phyloP scores from a whole-genome alignment of 2,113 vertebrate species.

The Lepus americanus region DNA sequence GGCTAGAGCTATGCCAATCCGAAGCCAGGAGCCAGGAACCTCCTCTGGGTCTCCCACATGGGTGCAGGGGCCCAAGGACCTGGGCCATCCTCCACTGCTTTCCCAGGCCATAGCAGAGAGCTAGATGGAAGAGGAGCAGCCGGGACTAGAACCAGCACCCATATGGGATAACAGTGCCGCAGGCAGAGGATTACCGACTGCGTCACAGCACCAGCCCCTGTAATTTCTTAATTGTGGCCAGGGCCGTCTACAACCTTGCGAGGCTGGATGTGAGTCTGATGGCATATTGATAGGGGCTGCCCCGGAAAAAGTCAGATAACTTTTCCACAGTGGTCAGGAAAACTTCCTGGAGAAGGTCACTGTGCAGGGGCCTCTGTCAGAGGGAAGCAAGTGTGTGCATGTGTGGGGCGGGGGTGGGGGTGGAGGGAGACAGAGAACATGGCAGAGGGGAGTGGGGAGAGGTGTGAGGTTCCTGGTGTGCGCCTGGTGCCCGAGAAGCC shows the following conservation, averaged over 20 bases:
- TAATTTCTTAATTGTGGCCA: neutral
- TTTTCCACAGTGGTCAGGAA: slow-evolving; percentile 1
- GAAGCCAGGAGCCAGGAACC: too few species aligned
- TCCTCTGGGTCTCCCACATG: too few species aligned
- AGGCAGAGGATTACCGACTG: too few species aligned
- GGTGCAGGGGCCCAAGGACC: too few species aligned
- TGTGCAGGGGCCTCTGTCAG: neutral
- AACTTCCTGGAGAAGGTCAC: neutral
- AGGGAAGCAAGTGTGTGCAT: neutral
- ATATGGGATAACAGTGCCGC: too few species aligned
- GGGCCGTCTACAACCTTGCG: neutral
- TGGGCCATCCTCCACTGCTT: too few species aligned
- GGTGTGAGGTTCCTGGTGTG: neutral
- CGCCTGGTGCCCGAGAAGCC: neutral
- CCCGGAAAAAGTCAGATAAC: neutral
- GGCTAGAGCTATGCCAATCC: too few species aligned
- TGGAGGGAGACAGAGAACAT: neutral
- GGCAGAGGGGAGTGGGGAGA: neutral
- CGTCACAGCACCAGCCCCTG: too few species aligned
- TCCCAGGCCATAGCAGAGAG: too few species aligned
- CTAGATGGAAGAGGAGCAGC: too few species aligned
- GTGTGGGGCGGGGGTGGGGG: too few species aligned
- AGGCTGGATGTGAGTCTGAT: neutral
- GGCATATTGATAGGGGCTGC: neutral
- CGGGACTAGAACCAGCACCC: too few species aligned